Conservation (phyloP, 30 jellyfish, hydroid and myxozoan genomes). For the Rhopilema esculentum region DNA sequence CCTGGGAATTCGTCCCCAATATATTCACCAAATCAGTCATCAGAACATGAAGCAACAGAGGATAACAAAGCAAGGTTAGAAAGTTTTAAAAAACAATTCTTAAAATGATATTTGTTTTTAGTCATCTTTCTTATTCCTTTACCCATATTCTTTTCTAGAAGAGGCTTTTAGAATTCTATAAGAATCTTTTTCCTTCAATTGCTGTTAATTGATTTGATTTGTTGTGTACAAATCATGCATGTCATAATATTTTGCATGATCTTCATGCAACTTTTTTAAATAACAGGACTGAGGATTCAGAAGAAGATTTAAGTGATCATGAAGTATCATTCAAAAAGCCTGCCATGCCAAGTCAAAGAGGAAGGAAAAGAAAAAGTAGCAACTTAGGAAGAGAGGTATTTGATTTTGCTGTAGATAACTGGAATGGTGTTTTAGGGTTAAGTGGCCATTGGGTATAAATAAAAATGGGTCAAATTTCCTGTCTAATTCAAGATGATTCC, state of each 20-base stretch:
- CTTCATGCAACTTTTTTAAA: neutral
- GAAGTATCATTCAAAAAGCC: constrained; percentile 85
- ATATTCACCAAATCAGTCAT: constrained; percentile 48
- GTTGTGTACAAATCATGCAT: neutral
- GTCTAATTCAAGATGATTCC: no score
- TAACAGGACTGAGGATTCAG: constrained; percentile 48
- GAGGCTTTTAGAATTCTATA: neutral
- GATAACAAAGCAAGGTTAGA: constrained; percentile 58
- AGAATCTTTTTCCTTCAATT: no score
- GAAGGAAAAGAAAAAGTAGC: constrained; percentile 57
- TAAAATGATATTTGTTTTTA: no score
- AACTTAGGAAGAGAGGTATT: constrained; percentile 58
- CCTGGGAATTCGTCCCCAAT: constrained; percentile 55
- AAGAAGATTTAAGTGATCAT: constrained; percentile 61
- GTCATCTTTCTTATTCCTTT: neutral
- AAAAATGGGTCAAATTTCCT: neutral
- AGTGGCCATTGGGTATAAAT: neutral
- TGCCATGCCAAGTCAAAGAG: constrained; percentile 46
- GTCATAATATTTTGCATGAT: neutral
- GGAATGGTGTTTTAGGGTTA: neutral
- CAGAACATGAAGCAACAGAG: constrained; percentile 48
- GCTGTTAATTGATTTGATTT: no score
- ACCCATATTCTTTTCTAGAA: neutral
- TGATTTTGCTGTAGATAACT: neutral
- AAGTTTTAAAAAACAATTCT: neutral